Evolutionary conservation across 2,113 vertebrate species (phyloP).

Genomic region (Phasianus colchicus): DNA sequence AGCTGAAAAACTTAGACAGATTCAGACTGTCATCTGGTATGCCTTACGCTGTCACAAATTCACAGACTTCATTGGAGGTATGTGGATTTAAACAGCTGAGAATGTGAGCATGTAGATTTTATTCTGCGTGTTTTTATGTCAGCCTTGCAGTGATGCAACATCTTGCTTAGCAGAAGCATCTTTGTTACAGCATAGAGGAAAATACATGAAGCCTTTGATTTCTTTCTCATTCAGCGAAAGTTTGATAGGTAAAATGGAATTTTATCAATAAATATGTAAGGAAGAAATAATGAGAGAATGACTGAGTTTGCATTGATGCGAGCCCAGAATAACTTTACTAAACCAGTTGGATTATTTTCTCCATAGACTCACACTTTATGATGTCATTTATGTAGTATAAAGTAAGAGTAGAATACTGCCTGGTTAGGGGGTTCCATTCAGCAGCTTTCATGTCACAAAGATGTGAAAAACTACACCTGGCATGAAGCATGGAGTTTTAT

Average conservation of each 20-base stretch:
- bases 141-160: background rate
- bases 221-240: background rate
- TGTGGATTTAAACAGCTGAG: conserved; percentile 54
- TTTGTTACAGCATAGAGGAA: background rate
- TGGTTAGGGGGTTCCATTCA: background rate
- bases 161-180: background rate
- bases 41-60: background rate
- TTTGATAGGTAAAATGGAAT: background rate
- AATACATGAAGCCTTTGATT: background rate
- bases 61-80: background rate
- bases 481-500: background rate
- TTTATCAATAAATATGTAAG: background rate
- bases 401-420: background rate
- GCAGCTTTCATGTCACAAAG: background rate
- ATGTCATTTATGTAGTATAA: background rate
- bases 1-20: background rate
- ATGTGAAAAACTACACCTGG: background rate
- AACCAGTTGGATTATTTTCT: background rate
- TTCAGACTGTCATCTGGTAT: conserved; percentile 17
- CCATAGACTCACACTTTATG: background rate
- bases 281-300: background rate
- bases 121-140: background rate
- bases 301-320: background rate
- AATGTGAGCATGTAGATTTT: conserved; percentile 11
- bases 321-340: background rate